Conservation (phyloP, 2,113 vertebrate genomes). For the Deroptyus accipitrinus region DNA sequence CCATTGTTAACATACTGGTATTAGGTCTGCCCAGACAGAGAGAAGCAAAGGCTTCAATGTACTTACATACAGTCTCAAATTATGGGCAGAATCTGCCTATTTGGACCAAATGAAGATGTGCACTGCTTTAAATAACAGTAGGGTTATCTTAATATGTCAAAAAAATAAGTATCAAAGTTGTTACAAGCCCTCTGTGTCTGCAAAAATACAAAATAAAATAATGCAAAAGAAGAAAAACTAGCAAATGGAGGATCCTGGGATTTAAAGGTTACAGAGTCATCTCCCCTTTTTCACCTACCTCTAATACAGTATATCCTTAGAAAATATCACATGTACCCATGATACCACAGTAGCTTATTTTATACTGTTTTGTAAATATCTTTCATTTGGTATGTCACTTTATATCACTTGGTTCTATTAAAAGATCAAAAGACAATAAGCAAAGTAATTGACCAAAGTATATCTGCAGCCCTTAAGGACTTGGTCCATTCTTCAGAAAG, state of each 20-base stretch:
- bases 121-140: slow-evolving; percentile 60
- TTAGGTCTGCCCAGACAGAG: slow-evolving; percentile 46
- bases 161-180: slow-evolving; percentile 48
- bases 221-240: slow-evolving; percentile 53
- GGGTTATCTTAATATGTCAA: slow-evolving; percentile 52
- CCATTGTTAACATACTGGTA: neutral
- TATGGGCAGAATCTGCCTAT: slow-evolving; percentile 78
- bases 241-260: slow-evolving; percentile 72
- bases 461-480: slow-evolving; percentile 70
- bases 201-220: slow-evolving; percentile 55
- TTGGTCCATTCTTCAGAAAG: slow-evolving; percentile 60
- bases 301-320: slow-evolving; percentile 74
- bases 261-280: slow-evolving; percentile 71
- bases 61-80: slow-evolving; percentile 51
- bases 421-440: slow-evolving; percentile 52
- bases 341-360: slow-evolving; percentile 73
- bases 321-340: slow-evolving; percentile 58
- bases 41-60: slow-evolving; percentile 44
- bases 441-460: slow-evolving; percentile 80
- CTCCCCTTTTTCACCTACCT: slow-evolving; percentile 81
- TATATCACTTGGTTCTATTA: slow-evolving; percentile 77
- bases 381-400: slow-evolving; percentile 76
- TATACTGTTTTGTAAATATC: slow-evolving; percentile 77
- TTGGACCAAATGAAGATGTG: slow-evolving; percentile 71
- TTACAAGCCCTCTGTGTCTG: slow-evolving; percentile 61